Base-by-base conservation (phyloP, 2,888 invertebrate genomes). In the Limnephilus lunatus region DNA sequence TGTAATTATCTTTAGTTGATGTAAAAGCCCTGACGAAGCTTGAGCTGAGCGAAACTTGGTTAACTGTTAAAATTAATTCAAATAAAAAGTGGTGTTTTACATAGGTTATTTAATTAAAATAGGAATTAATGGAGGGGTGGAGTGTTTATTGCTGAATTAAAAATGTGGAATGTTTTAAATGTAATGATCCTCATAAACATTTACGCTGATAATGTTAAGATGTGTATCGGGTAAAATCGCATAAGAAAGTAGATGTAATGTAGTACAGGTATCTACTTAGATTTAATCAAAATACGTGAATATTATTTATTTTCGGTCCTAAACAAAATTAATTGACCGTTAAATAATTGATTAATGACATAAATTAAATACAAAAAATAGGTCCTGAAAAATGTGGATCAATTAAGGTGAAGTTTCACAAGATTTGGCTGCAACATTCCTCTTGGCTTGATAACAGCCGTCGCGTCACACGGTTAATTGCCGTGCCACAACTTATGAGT, bases 331-430 rank as follows among this genome's bases (percentile, higher is more conserved):
- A 86, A 86, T 86, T 25, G 44, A 48, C 86, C 86, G 44, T 86
- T n/a, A 86, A 86, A 86, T 86, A 86, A 44, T 44, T 44, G 30
- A 35, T 30, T 39, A 39, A 86, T 30, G 39, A 39, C n/a, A 39
- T 35, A n/a, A 30, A 30, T 39, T 86, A 15, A 30, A 30, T 3
- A 39, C 11, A 83, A 44, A 86, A 86, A 39, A 35, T 39, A 39
- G 19, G n/a, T 44, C 14, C 86, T 44, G 83, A 86, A 86, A 48
- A 86, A 86, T 86, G 86, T 86, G 39, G 86, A 86, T 86, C 86
- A 86, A 86, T 86, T 86, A 86, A 86, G 30, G 44, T 3, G 2
- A 44, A 11, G 86, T 86, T 86, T 86, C 86, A 44, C 86, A 86
- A 86, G 30, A 86, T 86, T 86, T 14, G 86, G 44, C n/a, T 30